Conservation (phyloP, 1,140 invertebrate genomes). For the Thaumatotibia leucotreta region DNA sequence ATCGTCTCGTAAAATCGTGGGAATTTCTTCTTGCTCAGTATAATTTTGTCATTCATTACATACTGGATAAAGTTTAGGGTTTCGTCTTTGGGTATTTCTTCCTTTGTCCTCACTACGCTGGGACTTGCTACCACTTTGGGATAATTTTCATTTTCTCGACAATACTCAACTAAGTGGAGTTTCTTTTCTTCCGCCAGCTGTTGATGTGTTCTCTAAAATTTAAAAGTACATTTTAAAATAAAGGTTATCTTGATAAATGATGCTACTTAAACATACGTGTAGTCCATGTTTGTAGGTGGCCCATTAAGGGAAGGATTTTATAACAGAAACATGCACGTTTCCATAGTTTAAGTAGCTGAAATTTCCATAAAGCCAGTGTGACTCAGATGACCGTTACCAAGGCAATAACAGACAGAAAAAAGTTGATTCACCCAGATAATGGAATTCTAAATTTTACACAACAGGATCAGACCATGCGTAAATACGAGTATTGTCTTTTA, state of each 20-base stretch:
- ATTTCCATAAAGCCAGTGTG: too few species aligned
- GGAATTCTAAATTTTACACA: too few species aligned
- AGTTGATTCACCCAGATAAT: too few species aligned
- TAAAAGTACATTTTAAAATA: constrained; percentile 3
- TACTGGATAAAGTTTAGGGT: constrained; percentile 87
- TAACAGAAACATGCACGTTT: too few species aligned
- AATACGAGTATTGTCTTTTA: constrained; percentile 13
- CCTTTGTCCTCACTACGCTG: constrained; percentile 74
- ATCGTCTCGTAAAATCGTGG: constrained; percentile 83
- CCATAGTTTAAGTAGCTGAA: too few species aligned
- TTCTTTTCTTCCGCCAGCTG: constrained; percentile 92
- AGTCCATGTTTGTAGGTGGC: too few species aligned
- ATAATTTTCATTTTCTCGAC: constrained; percentile 84
- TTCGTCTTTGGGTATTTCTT: constrained; percentile 83
- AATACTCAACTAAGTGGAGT: constrained; percentile 93
- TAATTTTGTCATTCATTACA: constrained; percentile 85
- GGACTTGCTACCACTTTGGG: constrained; percentile 93
- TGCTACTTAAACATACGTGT: too few species aligned
- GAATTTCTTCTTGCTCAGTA: constrained; percentile 80
- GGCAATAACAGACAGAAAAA: too few species aligned
- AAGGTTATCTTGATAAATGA: too few species aligned
- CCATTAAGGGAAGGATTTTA: too few species aligned
- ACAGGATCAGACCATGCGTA: too few species aligned
- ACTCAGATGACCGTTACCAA: too few species aligned
- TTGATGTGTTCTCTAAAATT: constrained; percentile 87